Conservation (phyloP, 2,113 vertebrate genomes). For the Nanorana parkeri region DNA sequence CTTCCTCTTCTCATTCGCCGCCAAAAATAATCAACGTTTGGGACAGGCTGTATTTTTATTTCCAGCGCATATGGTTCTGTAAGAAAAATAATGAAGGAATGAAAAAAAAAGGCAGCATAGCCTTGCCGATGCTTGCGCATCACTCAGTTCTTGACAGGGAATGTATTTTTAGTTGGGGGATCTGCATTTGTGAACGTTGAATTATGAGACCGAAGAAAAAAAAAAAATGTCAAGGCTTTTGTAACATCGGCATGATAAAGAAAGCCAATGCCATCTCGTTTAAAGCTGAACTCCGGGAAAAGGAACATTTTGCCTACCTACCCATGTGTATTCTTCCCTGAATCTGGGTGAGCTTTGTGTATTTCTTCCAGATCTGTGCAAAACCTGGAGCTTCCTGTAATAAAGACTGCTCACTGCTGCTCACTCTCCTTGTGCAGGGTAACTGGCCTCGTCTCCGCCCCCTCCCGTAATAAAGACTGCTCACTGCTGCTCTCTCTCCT, state of each 20-base stretch:
- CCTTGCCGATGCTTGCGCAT: slow-evolving; percentile 6
- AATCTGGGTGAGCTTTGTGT: too few relatives aligned
- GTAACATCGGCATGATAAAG: neutral
- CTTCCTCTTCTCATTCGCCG: slow-evolving; percentile 43
- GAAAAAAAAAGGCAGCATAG: neutral
- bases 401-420: too few relatives aligned
- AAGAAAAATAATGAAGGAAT: neutral
- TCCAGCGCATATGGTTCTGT: slow-evolving; percentile 21
- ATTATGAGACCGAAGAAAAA: slow-evolving; percentile 13
- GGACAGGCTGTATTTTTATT: slow-evolving; percentile 52
- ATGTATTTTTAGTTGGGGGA: slow-evolving; percentile 35
- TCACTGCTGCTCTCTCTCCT: too few relatives aligned
- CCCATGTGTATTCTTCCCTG: too few relatives aligned
- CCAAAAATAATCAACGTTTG: slow-evolving; percentile 46
- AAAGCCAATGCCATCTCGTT: too few relatives aligned
- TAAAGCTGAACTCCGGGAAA: too few relatives aligned
- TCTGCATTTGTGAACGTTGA: neutral
- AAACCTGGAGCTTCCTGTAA: too few relatives aligned
- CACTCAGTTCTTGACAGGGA: neutral
- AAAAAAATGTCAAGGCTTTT: slow-evolving; percentile 21
- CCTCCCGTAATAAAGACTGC: too few relatives aligned
- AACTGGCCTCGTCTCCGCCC: too few relatives aligned
- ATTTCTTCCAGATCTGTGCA: too few relatives aligned
- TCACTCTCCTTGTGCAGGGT: too few relatives aligned
- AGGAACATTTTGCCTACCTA: too few relatives aligned